Evolutionary conservation across 2,113 vertebrate genomes (phyloP).

Genomic region (Marmota monax): DNA sequence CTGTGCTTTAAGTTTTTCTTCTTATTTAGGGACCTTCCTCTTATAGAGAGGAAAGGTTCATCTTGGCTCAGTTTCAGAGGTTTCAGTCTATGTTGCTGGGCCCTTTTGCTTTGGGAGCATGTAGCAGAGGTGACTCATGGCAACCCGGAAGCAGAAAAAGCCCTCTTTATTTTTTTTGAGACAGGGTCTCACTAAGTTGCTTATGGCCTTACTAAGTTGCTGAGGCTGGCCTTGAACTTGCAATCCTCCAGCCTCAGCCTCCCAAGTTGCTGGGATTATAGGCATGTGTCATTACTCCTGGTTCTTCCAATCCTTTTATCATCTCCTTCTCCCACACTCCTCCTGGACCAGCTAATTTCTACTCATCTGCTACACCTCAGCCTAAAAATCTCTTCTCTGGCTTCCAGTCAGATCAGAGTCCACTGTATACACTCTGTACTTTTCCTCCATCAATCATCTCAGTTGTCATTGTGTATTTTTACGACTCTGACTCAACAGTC

Average conservation of each 20-base stretch:
- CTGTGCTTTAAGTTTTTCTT: background rate
- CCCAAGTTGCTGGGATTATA: too few species aligned
- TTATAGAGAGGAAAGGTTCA: background rate
- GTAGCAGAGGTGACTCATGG: too few species aligned
- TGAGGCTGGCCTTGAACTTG: too few species aligned
- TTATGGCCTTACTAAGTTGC: too few species aligned
- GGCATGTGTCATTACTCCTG: too few species aligned
- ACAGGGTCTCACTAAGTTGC: too few species aligned
- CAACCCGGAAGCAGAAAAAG: too few species aligned
- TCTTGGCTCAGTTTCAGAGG: too few species aligned
- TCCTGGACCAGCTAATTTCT: background rate
- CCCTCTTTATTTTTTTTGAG: too few species aligned
- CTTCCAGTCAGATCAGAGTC: background rate
- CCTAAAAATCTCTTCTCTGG: background rate
- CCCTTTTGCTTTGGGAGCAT: too few species aligned
- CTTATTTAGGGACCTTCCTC: background rate
- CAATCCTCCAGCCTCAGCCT: too few species aligned
- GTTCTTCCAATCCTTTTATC: background rate
- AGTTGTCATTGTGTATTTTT: background rate
- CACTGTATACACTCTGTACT: background rate
- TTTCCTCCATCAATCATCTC: background rate
- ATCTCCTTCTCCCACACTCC: background rate
- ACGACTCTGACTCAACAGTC: background rate
- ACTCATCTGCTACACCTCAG: background rate
- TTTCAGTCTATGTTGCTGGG: too few species aligned